Percentiles rank a stretch among this genome's conserved stretches.
These are phyloP conservation scores for Philereme vetulata DNA, from an alignment of 2,888 invertebrate genomes.

Conservation along the genomic window DNA sequence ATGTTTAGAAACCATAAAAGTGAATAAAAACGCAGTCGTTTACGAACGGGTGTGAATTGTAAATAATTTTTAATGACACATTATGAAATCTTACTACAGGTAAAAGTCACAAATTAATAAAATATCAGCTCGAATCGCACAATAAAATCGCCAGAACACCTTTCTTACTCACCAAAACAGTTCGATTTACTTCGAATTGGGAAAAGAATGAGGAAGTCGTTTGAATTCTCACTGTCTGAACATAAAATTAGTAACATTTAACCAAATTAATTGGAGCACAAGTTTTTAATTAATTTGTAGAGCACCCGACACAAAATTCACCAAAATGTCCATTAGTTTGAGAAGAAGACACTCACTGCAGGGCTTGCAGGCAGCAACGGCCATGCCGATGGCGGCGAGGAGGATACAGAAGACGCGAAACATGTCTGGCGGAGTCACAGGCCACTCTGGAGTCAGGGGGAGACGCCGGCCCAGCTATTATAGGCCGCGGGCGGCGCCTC, in stretches of 20 bases:
- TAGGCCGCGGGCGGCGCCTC: slow-evolving; percentile 81
- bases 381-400: slow-evolving; percentile 58
- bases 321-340: slow-evolving; percentile 19
- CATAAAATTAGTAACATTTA: slow-evolving; percentile 1
- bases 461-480: slow-evolving; percentile 81
- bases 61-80: slow-evolving; percentile 31
- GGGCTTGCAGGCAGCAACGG: slow-evolving; percentile 73
- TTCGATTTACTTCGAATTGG: slow-evolving; percentile 30
- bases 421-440: slow-evolving; percentile 77
- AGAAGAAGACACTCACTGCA: slow-evolving; percentile 72
- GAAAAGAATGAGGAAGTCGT: slow-evolving; percentile 28
- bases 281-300: not conserved
- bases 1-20: slow-evolving; percentile 52
- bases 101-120: slow-evolving; percentile 30
- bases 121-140: slow-evolving; percentile 23
- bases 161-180: slow-evolving; percentile 39
- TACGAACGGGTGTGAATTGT: slow-evolving; percentile 35
- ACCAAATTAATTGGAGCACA: slow-evolving; percentile 20
- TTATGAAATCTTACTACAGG: slow-evolving; percentile 31
- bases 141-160: slow-evolving; percentile 29
- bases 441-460: slow-evolving; percentile 74
- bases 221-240: slow-evolving; percentile 16
- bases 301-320: slow-evolving; percentile 29
- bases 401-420: slow-evolving; percentile 73
- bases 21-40: slow-evolving; percentile 37